phyloP scores from a whole-genome alignment of 2,113 vertebrate species.

The Ia io region DNA sequence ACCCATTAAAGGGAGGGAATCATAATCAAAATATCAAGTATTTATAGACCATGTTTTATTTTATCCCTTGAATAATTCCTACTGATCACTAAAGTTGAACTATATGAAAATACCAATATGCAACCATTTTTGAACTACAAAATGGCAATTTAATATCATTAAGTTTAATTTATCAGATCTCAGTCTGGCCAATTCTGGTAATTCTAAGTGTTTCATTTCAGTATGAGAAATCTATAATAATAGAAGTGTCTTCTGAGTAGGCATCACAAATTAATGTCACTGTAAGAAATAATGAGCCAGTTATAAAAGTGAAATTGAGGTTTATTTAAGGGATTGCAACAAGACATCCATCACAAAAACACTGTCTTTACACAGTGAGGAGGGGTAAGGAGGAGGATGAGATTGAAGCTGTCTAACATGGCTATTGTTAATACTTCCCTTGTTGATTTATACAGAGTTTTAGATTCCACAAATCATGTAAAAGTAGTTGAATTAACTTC shows the following conservation, averaged over 20 bases:
- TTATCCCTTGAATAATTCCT: conserved; percentile 57
- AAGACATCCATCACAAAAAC: background rate
- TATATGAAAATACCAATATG: background rate
- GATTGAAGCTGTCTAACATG: background rate
- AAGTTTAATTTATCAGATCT: conserved; percentile 23
- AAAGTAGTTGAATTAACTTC: background rate
- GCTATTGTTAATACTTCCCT: background rate
- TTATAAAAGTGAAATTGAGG: background rate
- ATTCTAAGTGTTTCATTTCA: background rate
- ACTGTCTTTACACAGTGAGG: background rate
- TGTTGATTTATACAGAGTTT: background rate
- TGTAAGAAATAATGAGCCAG: background rate
- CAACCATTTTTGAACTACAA: background rate
- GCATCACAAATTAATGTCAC: conserved; percentile 38
- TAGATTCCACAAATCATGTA: background rate
- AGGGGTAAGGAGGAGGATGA: background rate
- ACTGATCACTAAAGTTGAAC: conserved; percentile 45
- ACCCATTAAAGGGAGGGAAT: conserved; percentile 71
- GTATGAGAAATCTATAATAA: conserved; percentile 16
- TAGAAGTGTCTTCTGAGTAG: conserved; percentile 25
- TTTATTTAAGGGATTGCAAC: background rate
- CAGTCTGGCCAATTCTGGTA: conserved; percentile 38
- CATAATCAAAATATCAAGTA: conserved; percentile 62
- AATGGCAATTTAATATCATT: background rate
- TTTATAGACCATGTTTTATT: conserved; percentile 69